Evolutionary conservation across 2,797 vertebrate genomes (phyloP).

Genomic region (Vespertilio murinus): DNA sequence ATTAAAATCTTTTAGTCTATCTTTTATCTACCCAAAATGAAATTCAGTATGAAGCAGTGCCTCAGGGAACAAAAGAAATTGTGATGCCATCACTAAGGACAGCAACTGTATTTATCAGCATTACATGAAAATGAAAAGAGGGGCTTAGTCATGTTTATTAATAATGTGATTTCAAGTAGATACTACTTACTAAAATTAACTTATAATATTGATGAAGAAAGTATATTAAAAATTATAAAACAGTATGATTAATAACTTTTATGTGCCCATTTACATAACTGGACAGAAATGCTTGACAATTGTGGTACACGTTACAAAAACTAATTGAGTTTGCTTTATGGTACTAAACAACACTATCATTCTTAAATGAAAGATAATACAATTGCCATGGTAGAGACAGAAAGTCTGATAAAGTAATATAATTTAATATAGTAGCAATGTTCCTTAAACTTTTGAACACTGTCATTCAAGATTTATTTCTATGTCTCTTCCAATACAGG

Average conservation of each 20-base stretch:
- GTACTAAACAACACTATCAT: not conserved
- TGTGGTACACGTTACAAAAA: not conserved
- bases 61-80: constrained; percentile 13
- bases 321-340: not conserved
- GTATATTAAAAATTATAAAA: constrained; percentile 1
- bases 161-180: constrained; percentile 37
- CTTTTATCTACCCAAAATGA: constrained; percentile 59
- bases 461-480: constrained; percentile 7
- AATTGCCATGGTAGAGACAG: not conserved
- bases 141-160: not conserved
- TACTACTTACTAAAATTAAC: constrained; percentile 45
- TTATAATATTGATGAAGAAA: constrained; percentile 45
- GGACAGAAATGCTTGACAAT: not conserved
- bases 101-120: not conserved
- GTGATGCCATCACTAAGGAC: not conserved
- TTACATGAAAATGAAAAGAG: not conserved
- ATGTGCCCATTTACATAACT: not conserved
- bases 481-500: not conserved
- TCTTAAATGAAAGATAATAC: constrained; percentile 6
- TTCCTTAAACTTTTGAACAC: constrained; percentile 22
- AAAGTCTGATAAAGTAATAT: not conserved
- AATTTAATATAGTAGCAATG: not conserved
- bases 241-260: not conserved
- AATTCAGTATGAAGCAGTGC: constrained; percentile 36
- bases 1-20: constrained; percentile 59